Conservation (phyloP, 2,888 invertebrate species). For the Caenorhabditis sp. region DNA sequence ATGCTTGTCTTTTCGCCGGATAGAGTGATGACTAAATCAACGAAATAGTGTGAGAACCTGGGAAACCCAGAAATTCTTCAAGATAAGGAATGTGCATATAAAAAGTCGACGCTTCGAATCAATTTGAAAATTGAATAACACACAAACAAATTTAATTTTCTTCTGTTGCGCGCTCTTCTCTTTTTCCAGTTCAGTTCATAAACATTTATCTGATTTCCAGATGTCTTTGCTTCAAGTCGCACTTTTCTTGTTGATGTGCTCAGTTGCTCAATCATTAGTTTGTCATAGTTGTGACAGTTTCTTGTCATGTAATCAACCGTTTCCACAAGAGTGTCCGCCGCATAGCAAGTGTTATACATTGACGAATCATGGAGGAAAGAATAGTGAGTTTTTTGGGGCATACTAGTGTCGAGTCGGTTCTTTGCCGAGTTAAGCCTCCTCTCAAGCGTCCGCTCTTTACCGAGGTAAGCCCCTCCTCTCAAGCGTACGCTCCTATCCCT, state of each 20-base stretch:
- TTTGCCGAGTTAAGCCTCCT: too few species aligned
- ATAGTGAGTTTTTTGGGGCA: background rate
- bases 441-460: too few species aligned
- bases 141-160: background rate
- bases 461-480: too few species aligned
- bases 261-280: background rate
- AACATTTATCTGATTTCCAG: background rate
- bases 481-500: too few species aligned
- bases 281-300: slow-evolving; percentile 30
- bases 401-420: too few species aligned
- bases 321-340: slow-evolving; percentile 23
- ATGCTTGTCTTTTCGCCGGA: background rate
- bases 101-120: background rate
- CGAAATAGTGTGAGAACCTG: background rate
- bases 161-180: background rate
- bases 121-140: background rate
- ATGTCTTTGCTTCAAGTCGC: background rate
- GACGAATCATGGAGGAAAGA: background rate
- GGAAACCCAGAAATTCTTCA: background rate
- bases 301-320: slow-evolving; percentile 9
- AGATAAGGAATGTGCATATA: slow-evolving; percentile 1
- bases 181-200: background rate
- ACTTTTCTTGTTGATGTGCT: background rate
- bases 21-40: background rate
- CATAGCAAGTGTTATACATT: slow-evolving; percentile 20